Conservation (phyloP, 2,888 invertebrate species). For the Melipona bicolor region DNA sequence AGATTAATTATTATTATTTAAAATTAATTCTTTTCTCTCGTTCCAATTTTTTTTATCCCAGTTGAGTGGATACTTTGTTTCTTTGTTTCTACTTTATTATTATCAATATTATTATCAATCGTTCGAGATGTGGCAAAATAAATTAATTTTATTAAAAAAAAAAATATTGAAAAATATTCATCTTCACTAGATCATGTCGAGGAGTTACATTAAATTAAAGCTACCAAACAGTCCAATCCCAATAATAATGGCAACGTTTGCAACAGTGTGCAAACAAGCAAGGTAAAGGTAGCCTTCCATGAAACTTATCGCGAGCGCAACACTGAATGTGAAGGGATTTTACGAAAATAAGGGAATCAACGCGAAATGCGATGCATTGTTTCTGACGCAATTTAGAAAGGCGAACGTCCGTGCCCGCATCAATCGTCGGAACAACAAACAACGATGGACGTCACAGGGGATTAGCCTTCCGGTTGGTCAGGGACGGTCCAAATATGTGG, state of each 20-base stretch:
- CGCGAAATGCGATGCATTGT: neutral
- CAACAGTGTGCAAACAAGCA: neutral
- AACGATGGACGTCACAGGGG: slow-evolving; percentile 10
- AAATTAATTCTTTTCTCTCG: too few species aligned
- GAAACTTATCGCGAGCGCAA: neutral
- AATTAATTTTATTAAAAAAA: too few species aligned
- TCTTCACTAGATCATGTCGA: neutral
- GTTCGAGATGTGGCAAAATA: too few species aligned
- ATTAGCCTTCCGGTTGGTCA: slow-evolving; percentile 18
- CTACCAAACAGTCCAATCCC: neutral
- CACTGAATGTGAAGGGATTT: neutral
- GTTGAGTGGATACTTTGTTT: too few species aligned
- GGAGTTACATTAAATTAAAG: neutral
- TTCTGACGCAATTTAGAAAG: neutral
- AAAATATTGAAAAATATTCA: too few species aligned
- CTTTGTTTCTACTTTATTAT: too few species aligned
- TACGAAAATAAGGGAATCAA: neutral
- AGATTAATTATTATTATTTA: too few species aligned
- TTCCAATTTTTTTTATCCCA: too few species aligned
- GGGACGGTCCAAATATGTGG: slow-evolving; percentile 52
- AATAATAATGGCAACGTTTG: neutral
- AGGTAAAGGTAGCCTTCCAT: neutral
- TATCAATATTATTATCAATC: too few species aligned
- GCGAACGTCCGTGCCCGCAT: neutral
- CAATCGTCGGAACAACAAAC: slow-evolving; percentile 27